phyloP scores from a whole-genome alignment of 2,797 vertebrate genomes.

The Hozukius guyotensis region DNA sequence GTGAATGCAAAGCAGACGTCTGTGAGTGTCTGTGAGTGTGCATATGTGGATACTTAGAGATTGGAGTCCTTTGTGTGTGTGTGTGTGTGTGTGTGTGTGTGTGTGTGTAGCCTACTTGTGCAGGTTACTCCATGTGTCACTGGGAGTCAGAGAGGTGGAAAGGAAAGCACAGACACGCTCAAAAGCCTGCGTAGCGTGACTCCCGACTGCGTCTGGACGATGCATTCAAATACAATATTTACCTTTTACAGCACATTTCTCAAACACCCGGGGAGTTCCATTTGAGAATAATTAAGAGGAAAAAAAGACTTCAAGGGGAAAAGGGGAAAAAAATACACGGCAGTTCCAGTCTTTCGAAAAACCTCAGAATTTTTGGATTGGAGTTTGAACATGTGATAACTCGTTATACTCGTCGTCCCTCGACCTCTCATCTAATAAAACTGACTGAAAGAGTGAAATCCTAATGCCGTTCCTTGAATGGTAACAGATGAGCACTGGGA shows the following conservation, averaged over 20 bases:
- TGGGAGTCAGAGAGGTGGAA: conserved; percentile 69
- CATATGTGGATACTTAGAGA: conserved; percentile 38
- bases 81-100: conserved; percentile 14
- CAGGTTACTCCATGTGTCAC: conserved; percentile 58
- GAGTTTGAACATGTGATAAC: conserved; percentile 53
- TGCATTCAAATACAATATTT: conserved; percentile 81
- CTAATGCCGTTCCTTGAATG: conserved; percentile 44
- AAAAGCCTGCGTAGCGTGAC: conserved; percentile 74
- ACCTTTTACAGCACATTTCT: conserved; percentile 77
- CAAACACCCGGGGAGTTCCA: conserved; percentile 68
- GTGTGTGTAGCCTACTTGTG: not conserved
- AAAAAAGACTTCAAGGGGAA: conserved; percentile 61
- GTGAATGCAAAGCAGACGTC: conserved; percentile 40
- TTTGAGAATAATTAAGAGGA: conserved; percentile 74
- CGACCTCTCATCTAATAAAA: conserved; percentile 38
- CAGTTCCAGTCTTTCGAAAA: conserved; percentile 44
- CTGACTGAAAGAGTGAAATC: conserved; percentile 30
- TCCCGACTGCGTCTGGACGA: conserved; percentile 63
- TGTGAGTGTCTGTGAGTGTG: conserved; percentile 20
- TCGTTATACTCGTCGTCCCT: conserved; percentile 14
- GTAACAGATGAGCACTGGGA: conserved; percentile 58
- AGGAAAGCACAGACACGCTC: conserved; percentile 70
- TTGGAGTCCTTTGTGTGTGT: conserved; percentile 25
- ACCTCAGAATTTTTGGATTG: conserved; percentile 34
- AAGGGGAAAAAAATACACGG: not conserved